phyloP scores from a whole-genome alignment of 2,113 vertebrate species.

The Ophthalmolycus amberensis region DNA sequence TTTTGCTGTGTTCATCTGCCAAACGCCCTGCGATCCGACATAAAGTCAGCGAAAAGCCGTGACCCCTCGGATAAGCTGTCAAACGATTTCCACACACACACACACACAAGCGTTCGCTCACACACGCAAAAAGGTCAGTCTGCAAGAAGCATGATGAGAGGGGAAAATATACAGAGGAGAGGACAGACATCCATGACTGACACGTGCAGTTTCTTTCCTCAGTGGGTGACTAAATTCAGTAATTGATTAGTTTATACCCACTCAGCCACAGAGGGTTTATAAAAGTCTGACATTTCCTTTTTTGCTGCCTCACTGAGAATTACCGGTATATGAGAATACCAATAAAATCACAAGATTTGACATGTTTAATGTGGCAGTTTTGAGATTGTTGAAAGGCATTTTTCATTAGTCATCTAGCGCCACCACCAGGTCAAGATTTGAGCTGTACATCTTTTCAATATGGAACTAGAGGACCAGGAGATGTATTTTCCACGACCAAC shows the following conservation, averaged over 20 bases:
- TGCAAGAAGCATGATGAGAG: slow-evolving; percentile 18
- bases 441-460: neutral
- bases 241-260: slow-evolving; percentile 37
- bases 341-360: neutral
- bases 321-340: neutral
- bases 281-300: slow-evolving; percentile 45
- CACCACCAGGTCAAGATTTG: neutral
- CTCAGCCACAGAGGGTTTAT: slow-evolving; percentile 40
- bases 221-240: slow-evolving; percentile 42
- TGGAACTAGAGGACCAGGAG: slow-evolving; percentile 15
- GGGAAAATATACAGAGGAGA: slow-evolving; percentile 16
- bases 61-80: slow-evolving; percentile 66
- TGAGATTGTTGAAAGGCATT: neutral
- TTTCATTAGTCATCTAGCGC: neutral
- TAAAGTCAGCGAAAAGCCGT: slow-evolving; percentile 53
- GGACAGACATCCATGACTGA: slow-evolving; percentile 42
- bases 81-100: slow-evolving; percentile 39
- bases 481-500: slow-evolving; percentile 2
- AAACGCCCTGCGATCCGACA: slow-evolving; percentile 49
- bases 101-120: slow-evolving; percentile 46
- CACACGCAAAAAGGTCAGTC: slow-evolving; percentile 54
- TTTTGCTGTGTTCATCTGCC: slow-evolving; percentile 62
- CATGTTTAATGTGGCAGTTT: neutral
- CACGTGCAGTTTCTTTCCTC: slow-evolving; percentile 16
- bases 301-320: slow-evolving; percentile 6